Evolutionary conservation across 2,113 vertebrate species (phyloP).

Genomic region (Cercocebus atys): DNA sequence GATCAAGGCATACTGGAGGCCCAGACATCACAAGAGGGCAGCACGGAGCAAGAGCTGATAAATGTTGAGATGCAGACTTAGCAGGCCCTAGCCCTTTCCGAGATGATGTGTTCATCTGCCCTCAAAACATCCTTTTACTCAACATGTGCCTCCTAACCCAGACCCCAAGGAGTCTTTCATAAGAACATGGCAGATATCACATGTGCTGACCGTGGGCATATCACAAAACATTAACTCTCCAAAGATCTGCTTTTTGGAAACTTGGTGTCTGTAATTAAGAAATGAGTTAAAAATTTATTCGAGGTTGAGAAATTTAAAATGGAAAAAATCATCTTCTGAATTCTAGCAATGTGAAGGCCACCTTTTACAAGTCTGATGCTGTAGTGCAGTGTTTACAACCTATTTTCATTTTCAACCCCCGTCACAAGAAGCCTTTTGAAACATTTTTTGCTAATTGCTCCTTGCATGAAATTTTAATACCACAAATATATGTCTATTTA

Average conservation of each 20-base stretch:
- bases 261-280: neutral
- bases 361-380: neutral
- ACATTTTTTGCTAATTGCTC: neutral
- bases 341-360: neutral
- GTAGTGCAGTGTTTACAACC: neutral
- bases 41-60: constrained; percentile 20
- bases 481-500: neutral
- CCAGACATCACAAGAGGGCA: constrained; percentile 27
- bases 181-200: neutral
- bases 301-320: neutral
- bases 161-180: neutral
- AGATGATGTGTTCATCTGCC: neutral
- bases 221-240: neutral
- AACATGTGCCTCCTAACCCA: neutral
- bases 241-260: neutral
- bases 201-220: neutral
- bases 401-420: neutral
- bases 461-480: neutral
- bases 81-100: neutral
- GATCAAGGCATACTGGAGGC: neutral
- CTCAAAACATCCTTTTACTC: neutral
- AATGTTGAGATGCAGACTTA: neutral
- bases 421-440: neutral
- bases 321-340: neutral
- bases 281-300: neutral